These are phyloP conservation scores for Odontamblyopus lacepedii DNA, from an alignment of 2,797 vertebrate species.

Conservation along the genomic window DNA sequence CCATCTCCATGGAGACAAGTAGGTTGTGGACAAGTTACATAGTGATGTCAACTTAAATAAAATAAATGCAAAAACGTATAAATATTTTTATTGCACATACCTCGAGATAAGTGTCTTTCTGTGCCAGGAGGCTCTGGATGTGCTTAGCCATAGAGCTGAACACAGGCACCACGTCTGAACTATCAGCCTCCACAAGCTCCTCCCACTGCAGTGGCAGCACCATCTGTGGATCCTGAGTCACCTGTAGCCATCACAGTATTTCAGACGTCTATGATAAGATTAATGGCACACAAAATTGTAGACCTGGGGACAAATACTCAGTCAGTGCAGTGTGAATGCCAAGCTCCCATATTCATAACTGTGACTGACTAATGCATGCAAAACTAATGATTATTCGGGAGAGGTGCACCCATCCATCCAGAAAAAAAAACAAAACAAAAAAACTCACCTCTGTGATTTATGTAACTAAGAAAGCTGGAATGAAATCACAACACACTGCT, in stretches of 20 bases:
- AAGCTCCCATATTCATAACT: conserved; percentile 19
- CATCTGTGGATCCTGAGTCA: conserved; percentile 84
- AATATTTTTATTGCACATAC: conserved; percentile 53
- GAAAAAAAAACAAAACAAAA: conserved; percentile 34
- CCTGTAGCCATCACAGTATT: conserved; percentile 66
- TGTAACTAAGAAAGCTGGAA: conserved; percentile 52
- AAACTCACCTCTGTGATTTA: conserved; percentile 62
- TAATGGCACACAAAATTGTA: conserved; percentile 33
- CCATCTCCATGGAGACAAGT: no score
- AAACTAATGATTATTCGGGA: conserved; percentile 57
- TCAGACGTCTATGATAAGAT: conserved; percentile 34
- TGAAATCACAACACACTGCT: conserved; percentile 52
- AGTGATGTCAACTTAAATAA: neutral
- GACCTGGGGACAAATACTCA: conserved; percentile 31
- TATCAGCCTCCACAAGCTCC: conserved; percentile 74
- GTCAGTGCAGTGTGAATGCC: conserved; percentile 30
- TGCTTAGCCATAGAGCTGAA: conserved; percentile 78
- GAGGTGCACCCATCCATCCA: conserved; percentile 46
- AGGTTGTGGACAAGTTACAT: neutral
- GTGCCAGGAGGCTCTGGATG: conserved; percentile 78
- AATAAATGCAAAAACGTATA: neutral
- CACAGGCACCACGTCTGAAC: conserved; percentile 74
- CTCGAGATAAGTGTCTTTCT: conserved; percentile 85
- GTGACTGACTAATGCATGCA: conserved; percentile 32
- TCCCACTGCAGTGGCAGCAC: conserved; percentile 84